Percentiles rank a stretch among this genome's conserved stretches.
phyloP scores from a whole-genome alignment of 64 coral and sea anemone species.

The Platygyra sinensis region DNA sequence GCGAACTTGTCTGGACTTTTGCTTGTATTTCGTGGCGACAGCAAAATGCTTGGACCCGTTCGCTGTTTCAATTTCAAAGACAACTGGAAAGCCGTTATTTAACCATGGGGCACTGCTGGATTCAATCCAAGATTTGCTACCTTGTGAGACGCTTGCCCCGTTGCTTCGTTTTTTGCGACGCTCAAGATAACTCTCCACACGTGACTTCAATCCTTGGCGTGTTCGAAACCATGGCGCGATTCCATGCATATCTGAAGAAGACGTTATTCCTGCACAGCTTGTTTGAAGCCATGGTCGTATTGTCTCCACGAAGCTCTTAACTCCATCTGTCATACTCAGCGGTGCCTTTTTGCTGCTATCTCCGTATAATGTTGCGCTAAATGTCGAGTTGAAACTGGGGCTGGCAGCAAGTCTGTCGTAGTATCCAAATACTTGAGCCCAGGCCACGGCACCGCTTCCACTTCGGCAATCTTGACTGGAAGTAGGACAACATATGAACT shows the following conservation, averaged over 20 bases:
- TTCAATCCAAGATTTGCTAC: slow-evolving; percentile 12
- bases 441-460: slow-evolving; percentile 71
- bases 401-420: slow-evolving; percentile 57
- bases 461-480: slow-evolving; percentile 16
- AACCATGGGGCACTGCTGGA: background rate
- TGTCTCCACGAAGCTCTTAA: background rate
- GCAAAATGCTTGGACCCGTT: background rate
- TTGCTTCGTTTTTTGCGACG: background rate
- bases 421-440: slow-evolving; percentile 69
- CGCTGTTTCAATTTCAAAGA: background rate
- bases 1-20: background rate
- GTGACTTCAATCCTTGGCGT: slow-evolving; percentile 5
- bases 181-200: background rate
- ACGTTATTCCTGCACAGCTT: slow-evolving; percentile 24
- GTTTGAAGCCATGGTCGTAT: slow-evolving; percentile 41
- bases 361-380: background rate
- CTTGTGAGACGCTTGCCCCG: background rate
- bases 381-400: background rate
- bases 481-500: slow-evolving; percentile 34
- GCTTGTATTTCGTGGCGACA: slow-evolving; percentile 50
- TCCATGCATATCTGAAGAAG: background rate
- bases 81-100: slow-evolving; percentile 40
- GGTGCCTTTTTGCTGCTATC: background rate
- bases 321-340: background rate
- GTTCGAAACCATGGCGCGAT: slow-evolving; percentile 50